Percentiles rank a stretch among this genome's conserved stretches.
phyloP scores from a whole-genome alignment of 64 coral and sea anemone genomes.

The Stylophora pistillata region DNA sequence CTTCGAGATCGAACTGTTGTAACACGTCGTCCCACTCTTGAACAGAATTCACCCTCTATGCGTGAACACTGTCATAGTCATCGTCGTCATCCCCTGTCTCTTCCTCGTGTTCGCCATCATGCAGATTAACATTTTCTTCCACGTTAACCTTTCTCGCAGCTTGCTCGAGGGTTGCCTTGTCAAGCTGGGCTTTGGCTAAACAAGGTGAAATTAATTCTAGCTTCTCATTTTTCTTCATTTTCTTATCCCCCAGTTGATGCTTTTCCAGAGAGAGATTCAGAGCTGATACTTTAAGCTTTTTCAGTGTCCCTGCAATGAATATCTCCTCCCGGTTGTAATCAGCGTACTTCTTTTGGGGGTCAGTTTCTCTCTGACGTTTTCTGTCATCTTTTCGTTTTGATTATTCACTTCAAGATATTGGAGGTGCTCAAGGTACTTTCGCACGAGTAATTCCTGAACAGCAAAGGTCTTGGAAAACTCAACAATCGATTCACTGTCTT shows the following conservation, averaged over 20 bases:
- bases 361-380: slow-evolving; percentile 62
- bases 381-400: slow-evolving; percentile 44
- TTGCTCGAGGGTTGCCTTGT: slow-evolving; percentile 29
- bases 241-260: slow-evolving; percentile 34
- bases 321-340: slow-evolving; percentile 50
- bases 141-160: slow-evolving; percentile 36
- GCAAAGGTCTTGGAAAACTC: not conserved
- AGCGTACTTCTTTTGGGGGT: slow-evolving; percentile 50
- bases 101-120: slow-evolving; percentile 51
- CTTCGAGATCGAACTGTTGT: slow-evolving; percentile 45
- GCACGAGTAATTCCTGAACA: no score
- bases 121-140: slow-evolving; percentile 59
- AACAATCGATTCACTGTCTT: slow-evolving; percentile 27
- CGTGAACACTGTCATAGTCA: slow-evolving; percentile 48
- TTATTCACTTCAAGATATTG: slow-evolving; percentile 33
- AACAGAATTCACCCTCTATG: slow-evolving; percentile 60
- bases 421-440: no score
- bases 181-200: slow-evolving; percentile 55
- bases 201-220: slow-evolving; percentile 35
- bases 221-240: slow-evolving; percentile 33
- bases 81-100: slow-evolving; percentile 33
- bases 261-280: slow-evolving; percentile 47
- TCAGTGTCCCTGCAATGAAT: slow-evolving; percentile 40
- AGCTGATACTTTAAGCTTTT: slow-evolving; percentile 46
- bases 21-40: slow-evolving; percentile 53